Conservation (phyloP, 2,113 vertebrate genomes). For the Hydropotes inermis region DNA sequence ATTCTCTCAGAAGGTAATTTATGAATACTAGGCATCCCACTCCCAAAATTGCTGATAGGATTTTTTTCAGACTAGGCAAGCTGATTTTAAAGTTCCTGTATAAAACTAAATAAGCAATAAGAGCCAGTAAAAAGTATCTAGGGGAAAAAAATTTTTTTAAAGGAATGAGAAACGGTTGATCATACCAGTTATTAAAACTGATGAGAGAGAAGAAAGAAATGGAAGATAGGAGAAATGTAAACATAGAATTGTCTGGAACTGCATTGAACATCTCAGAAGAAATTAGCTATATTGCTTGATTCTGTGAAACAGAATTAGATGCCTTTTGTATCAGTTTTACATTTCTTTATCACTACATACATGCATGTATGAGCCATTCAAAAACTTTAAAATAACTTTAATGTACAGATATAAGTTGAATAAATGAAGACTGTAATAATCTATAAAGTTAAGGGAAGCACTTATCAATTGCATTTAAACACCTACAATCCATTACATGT, state of each 20-base stretch:
- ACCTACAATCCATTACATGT: background rate
- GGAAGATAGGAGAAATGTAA: background rate
- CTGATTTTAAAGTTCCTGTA: background rate
- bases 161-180: background rate
- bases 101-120: background rate
- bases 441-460: conserved; percentile 32
- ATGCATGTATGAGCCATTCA: background rate
- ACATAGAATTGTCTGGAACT: background rate
- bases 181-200: background rate
- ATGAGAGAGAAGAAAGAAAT: background rate
- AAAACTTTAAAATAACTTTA: background rate
- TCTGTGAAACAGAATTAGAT: background rate
- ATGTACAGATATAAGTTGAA: background rate
- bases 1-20: background rate
- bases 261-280: background rate
- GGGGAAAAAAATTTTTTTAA: background rate
- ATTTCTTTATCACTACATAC: background rate
- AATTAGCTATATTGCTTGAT: background rate
- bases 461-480: conserved; percentile 36
- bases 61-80: background rate
- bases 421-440: conserved; percentile 6
- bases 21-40: background rate
- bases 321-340: background rate
- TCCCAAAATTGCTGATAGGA: background rate
- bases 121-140: background rate